A percentile compares a stretch with the other conserved stretches of the same genome.
phyloP scores from a whole-genome alignment of 2,888 invertebrate species.

The Macrophya annulata region DNA sequence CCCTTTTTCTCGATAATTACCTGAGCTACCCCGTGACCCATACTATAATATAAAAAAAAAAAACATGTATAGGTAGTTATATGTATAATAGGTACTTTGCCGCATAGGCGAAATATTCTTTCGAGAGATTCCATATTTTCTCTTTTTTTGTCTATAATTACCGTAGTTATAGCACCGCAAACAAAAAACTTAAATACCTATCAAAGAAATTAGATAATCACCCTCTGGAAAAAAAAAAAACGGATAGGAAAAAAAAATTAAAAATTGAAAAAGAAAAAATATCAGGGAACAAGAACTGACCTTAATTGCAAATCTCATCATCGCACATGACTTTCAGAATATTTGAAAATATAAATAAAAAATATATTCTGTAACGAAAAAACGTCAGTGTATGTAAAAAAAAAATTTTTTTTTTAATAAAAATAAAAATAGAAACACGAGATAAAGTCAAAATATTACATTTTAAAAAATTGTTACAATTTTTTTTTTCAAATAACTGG shows the following conservation, averaged over 20 bases:
- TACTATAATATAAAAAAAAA: not conserved
- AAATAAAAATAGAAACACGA: not conserved
- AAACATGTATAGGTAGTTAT: not conserved
- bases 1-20: conserved; percentile 52
- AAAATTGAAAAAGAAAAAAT: not conserved
- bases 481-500: too few relatives aligned
- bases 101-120: not conserved
- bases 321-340: not conserved
- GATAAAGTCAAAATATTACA: not conserved
- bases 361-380: not conserved
- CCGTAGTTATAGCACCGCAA: not conserved
- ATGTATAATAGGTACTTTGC: not conserved
- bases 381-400: not conserved
- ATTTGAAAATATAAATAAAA: not conserved
- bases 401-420: not conserved
- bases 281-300: not conserved
- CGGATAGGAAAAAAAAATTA: not conserved
- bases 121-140: not conserved
- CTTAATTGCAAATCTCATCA: conserved; percentile 11
- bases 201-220: not conserved
- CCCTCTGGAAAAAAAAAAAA: not conserved
- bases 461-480: too few relatives aligned
- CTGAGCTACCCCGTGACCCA: not conserved
- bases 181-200: not conserved
- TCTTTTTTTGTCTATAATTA: not conserved